Evolutionary conservation across 2,113 vertebrate genomes (phyloP), one percentile per base, ranked within the genome.

Genomic region (Gymnogyps californianus): DNA sequence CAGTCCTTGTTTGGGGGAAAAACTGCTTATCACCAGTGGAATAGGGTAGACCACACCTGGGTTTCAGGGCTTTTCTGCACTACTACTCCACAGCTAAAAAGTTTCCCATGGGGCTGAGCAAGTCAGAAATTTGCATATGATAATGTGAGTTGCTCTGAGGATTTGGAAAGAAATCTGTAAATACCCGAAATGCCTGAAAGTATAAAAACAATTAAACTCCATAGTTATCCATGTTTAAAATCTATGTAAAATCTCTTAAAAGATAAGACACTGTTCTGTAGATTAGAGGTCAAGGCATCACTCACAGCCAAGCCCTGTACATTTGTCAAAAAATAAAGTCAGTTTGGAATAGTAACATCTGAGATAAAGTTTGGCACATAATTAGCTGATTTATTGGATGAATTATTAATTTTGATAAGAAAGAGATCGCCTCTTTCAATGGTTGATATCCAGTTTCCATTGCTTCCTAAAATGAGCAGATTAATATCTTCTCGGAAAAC

Each of bases 341-440:
- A 81, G 69, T 94, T 51, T 93, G 66, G 54, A 95, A 58, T 13
- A 89, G 21, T 49, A 52, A 83, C 10, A 94, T 55, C 32, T 95
- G 75, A 34, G 40, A 61, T 70, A 52, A 32, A 83, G 15, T 93
- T 81, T 90, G 55, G 44, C 49, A 83, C 22, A 59, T 80, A 96
- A 96, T 71, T 95, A 92, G 25, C 36, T 97, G 74, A 88, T 17
- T 87, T 92, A 76, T 72, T 91, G 47, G 46, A 91, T 67, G 81
- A 70, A 47, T 78, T 42, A 71, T 76, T 96, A 90, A 86, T 83
- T 97, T 76, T 95, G 0, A 47, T 89, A 94, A 90, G 91, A 89
- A 89, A 93, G n/a, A 72, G 46, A 46, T 67, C 16, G 6, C 47
- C 90, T 95, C 12, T 65, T 95, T 93, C 47, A 86, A 58, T 72